Percentiles rank a stretch among this genome's conserved stretches.
phyloP scores from a whole-genome alignment of 2,888 invertebrate species.

The Epsilonema sp. region DNA sequence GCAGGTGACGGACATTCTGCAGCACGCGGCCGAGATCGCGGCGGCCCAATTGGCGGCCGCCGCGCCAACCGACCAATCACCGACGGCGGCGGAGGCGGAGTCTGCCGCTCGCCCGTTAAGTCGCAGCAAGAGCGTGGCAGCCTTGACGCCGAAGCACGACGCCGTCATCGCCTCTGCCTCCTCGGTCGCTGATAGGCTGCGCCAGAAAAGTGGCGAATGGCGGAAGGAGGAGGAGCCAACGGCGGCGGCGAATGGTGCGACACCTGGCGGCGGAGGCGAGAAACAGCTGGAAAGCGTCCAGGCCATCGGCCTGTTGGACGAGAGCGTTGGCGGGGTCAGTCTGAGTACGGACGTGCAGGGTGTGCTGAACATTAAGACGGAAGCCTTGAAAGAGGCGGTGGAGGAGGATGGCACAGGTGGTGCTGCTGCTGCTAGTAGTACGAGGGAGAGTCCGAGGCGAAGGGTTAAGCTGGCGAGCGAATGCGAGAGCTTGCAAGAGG shows the following conservation, averaged over 20 bases:
- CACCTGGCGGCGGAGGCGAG: too few relatives aligned
- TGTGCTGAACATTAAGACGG: not conserved
- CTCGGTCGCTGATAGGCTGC: not conserved
- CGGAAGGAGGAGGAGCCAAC: not conserved
- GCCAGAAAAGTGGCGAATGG: not conserved
- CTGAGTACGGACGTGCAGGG: too few relatives aligned
- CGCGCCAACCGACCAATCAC: too few relatives aligned
- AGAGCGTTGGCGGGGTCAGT: too few relatives aligned
- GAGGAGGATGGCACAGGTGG: too few relatives aligned
- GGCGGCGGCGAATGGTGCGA: too few relatives aligned
- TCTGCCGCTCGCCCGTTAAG: not conserved
- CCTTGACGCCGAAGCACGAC: not conserved
- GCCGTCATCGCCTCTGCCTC: not conserved
- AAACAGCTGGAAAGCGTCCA: too few relatives aligned
- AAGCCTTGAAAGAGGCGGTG: not conserved
- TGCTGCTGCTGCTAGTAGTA: not conserved
- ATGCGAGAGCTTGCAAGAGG: slow-evolving; percentile 3
- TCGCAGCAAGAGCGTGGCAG: not conserved
- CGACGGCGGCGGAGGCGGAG: too few relatives aligned
- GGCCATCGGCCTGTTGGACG: too few relatives aligned
- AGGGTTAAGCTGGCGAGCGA: not conserved
- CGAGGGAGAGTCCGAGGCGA: not conserved
- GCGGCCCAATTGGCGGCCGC: too few relatives aligned
- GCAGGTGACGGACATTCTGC: not conserved
- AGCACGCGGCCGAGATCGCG: not conserved